These are phyloP conservation scores for Onchidella celtica DNA, from an alignment of 2,888 invertebrate species.

Conservation along the genomic window DNA sequence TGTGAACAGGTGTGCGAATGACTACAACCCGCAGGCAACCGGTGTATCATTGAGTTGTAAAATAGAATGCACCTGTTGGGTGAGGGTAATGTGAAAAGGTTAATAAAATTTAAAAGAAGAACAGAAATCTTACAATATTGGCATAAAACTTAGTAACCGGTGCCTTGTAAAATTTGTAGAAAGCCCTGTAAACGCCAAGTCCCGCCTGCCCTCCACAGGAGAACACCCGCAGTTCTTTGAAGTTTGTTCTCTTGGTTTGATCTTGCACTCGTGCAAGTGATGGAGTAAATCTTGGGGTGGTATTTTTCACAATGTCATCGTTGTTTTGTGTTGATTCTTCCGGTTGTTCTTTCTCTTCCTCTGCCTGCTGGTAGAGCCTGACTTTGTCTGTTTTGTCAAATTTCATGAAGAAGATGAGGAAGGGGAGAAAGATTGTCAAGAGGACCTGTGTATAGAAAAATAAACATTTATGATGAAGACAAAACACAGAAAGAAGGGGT, in stretches of 20 bases:
- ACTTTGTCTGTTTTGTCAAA: constrained; percentile 67
- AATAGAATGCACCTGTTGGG: no score
- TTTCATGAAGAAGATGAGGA: constrained; percentile 72
- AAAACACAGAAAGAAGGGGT: no score
- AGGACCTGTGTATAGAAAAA: constrained; percentile 65
- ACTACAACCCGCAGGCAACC: no score
- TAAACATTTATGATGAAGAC: no score
- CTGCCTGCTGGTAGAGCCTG: constrained; percentile 48
- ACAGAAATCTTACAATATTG: constrained; percentile 72
- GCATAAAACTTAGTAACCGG: constrained; percentile 78
- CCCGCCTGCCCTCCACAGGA: constrained; percentile 54
- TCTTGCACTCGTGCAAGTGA: constrained; percentile 4
- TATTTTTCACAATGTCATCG: not conserved
- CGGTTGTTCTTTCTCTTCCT: not conserved
- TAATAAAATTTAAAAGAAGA: no score
- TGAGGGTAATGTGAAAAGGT: no score
- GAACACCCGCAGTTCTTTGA: constrained; percentile 63
- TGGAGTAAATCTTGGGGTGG: constrained; percentile 9
- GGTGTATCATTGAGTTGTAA: no score
- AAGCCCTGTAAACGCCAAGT: constrained; percentile 69
- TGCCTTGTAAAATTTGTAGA: constrained; percentile 77
- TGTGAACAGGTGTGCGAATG: no score
- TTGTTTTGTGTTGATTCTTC: constrained; percentile 1
- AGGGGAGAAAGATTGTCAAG: constrained; percentile 67
- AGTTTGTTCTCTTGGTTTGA: constrained; percentile 55